Evolutionary conservation across 2,797 vertebrate species (phyloP).

Genomic region (Spinus olivaceus): DNA sequence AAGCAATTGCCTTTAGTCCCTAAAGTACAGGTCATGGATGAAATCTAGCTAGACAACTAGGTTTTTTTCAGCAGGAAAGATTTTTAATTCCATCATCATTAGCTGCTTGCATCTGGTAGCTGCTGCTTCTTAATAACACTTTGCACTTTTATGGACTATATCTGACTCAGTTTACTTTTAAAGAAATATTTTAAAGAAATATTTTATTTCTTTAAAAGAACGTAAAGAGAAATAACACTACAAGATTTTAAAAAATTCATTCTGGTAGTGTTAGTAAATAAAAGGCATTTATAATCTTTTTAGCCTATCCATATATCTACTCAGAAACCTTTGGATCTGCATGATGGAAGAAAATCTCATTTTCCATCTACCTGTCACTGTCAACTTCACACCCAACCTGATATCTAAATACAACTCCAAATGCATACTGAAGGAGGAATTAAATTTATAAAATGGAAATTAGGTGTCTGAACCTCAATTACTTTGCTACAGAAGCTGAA

Average conservation of each 20-base stretch:
- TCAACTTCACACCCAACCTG: not conserved
- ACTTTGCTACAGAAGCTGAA: not conserved
- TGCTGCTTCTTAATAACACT: not conserved
- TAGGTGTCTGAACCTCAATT: not conserved
- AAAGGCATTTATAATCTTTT: not conserved
- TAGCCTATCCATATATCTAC: not conserved
- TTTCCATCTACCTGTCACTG: not conserved
- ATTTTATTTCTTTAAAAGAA: not conserved
- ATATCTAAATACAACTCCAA: not conserved
- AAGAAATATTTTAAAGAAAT: no score
- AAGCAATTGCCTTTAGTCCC: not conserved
- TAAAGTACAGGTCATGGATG: not conserved
- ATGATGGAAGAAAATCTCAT: not conserved
- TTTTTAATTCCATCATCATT: not conserved
- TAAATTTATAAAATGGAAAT: not conserved
- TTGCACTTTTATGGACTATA: not conserved
- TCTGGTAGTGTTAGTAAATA: not conserved
- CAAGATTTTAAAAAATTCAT: not conserved
- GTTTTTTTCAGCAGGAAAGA: not conserved
- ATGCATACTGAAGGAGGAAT: not conserved
- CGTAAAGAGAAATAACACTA: not conserved
- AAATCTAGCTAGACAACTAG: not conserved
- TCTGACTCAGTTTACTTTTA: not conserved
- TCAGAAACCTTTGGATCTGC: not conserved
- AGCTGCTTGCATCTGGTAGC: not conserved